Conservation (phyloP, 2,888 invertebrate genomes). For the Cryptocheilus praepositus region DNA sequence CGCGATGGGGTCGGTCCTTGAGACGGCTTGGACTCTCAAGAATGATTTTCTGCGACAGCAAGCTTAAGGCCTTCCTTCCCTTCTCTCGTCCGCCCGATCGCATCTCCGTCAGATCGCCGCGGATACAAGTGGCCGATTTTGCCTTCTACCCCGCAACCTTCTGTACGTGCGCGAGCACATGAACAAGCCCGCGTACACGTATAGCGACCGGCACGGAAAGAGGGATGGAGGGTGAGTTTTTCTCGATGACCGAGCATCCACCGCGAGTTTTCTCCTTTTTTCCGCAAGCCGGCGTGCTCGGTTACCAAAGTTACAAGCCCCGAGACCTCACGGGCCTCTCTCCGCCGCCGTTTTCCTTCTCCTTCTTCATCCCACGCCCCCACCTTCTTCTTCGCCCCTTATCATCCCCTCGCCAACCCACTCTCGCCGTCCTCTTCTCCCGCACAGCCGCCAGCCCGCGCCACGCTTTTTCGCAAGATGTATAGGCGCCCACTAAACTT, state of each 20-base stretch:
- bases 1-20: constrained; percentile 27
- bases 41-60: constrained; percentile 3
- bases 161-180: no score
- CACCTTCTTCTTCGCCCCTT: background rate
- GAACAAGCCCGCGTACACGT: no score
- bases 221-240: constrained; percentile 32
- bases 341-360: constrained; percentile 16
- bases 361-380: constrained; percentile 8
- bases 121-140: background rate
- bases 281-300: constrained; percentile 35
- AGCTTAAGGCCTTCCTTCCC: background rate
- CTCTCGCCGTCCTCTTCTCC: constrained; percentile 19
- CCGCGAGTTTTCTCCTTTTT: constrained; percentile 37
- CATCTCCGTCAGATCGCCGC: background rate
- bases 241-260: constrained; percentile 57
- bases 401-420: constrained; percentile 13
- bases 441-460: constrained; percentile 13
- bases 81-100: background rate
- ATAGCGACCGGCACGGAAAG: background rate
- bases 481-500: constrained; percentile 65
- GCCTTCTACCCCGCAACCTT: background rate
- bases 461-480: constrained; percentile 49
- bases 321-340: constrained; percentile 39
- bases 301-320: constrained; percentile 59
- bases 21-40: constrained; percentile 17